Evolutionary conservation across 2,113 vertebrate species (phyloP), one percentile per base, ranked within the genome.

Genomic region (Melospiza melodia): DNA sequence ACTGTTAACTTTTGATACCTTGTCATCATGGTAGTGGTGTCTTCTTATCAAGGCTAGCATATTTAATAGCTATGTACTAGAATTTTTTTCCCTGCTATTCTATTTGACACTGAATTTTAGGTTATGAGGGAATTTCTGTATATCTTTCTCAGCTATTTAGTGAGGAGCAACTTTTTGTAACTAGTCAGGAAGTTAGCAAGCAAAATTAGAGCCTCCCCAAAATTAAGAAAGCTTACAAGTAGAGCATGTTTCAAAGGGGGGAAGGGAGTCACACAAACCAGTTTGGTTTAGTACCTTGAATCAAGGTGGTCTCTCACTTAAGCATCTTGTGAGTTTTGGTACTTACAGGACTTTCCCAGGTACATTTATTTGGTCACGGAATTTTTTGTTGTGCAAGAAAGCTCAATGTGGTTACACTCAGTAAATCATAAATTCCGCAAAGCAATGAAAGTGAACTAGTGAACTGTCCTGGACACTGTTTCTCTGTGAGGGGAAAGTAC

Each of bases 241-340:
- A 52, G 44, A 72, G 3, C 12, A 4, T 87, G 19, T 62, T 81
- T 82, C 61, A 24, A 33, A 61, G 24, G 6, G 17, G 3, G 2
- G 2, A 12, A 3, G 6, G 4, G 25, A n/a, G 12, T 65, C 52
- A 46, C 9, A 35, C 0, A 2, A 67, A 72, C 41, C 28, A 2
- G 27, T 28, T 37, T 78, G 30, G 5, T 58, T 89, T 73, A 66
- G 41, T 66, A 62, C 14, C 37, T 75, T 72, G 54, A 37, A 24
- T 48, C 55, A 39, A 28, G 12, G 16, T n/a, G 13, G 7, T 79
- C 13, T 90, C 4, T 78, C 37, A 13, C 24, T 58, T 78, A 62
- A 84, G 54, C 30, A 18, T 83, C 14, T 80, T 71, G 30, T 73
- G 67, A 80, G 16, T 87, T 37, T 52, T 52, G 52, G 15, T 77